Conservation (phyloP, 92 coral and sea anemone genomes). For the Meandrina meandrites region DNA sequence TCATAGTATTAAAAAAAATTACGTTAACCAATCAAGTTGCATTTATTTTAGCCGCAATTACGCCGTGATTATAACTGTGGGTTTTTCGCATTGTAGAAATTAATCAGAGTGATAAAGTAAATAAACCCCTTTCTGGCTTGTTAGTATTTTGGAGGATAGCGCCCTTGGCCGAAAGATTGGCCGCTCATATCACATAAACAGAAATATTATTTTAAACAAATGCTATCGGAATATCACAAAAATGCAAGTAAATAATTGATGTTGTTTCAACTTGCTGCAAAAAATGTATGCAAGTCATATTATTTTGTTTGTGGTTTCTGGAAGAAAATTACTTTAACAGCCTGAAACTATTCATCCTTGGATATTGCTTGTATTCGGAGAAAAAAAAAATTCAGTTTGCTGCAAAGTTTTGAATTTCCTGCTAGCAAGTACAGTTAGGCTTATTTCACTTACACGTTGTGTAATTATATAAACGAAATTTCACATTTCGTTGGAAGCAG, state of each 20-base stretch:
- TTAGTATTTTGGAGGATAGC: too few relatives aligned
- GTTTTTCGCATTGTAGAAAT: too few relatives aligned
- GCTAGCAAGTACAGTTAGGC: not conserved
- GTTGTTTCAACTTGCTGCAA: not conserved
- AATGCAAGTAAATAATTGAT: not conserved
- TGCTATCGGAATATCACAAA: not conserved
- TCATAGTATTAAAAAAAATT: too few relatives aligned
- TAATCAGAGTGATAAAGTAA: too few relatives aligned
- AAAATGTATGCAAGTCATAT: not conserved
- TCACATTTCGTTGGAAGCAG: not conserved
- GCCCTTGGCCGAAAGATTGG: too few relatives aligned
- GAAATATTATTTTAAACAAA: not conserved
- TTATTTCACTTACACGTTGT: not conserved
- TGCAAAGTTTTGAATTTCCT: not conserved
- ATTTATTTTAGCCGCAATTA: too few relatives aligned
- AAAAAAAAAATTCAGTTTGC: not conserved
- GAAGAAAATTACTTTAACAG: not conserved
- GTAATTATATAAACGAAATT: not conserved
- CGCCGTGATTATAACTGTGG: too few relatives aligned
- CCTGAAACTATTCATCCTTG: not conserved
- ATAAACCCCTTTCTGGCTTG: too few relatives aligned
- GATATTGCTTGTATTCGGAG: not conserved
- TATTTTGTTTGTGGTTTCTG: not conserved
- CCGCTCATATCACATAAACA: not conserved
- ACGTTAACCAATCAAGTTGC: too few relatives aligned